A percentile compares a stretch with the other conserved stretches of the same genome.
Conservation (phyloP, 2,888 invertebrate genomes). For the Trilocha varians region DNA sequence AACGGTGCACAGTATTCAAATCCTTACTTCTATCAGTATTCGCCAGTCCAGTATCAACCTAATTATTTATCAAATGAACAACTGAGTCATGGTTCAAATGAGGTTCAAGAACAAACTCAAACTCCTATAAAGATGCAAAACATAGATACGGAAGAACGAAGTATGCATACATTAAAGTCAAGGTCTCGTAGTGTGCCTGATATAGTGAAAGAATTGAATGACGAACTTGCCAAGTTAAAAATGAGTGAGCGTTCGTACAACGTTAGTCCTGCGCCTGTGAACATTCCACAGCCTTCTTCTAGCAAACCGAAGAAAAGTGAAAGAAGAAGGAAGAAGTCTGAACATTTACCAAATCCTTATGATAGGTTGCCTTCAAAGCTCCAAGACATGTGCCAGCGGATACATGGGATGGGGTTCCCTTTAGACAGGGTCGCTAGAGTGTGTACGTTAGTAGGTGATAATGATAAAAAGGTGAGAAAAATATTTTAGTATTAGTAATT, state of each 20-base stretch:
- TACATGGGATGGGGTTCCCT: slow-evolving; percentile 92
- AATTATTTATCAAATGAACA: slow-evolving; percentile 16
- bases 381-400: slow-evolving; percentile 79
- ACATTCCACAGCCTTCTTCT: slow-evolving; percentile 28
- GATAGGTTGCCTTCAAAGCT: slow-evolving; percentile 61
- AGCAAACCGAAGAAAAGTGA: slow-evolving; percentile 34
- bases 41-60: slow-evolving; percentile 37
- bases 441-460: slow-evolving; percentile 81
- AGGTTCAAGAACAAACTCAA: slow-evolving; percentile 15
- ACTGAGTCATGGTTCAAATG: no score
- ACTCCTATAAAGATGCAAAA: slow-evolving; percentile 22
- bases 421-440: slow-evolving; percentile 85
- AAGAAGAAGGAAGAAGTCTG: slow-evolving; percentile 35
- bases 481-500: no score
- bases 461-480: slow-evolving; percentile 85
- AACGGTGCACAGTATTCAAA: slow-evolving; percentile 48
- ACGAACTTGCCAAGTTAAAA: slow-evolving; percentile 71
- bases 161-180: slow-evolving; percentile 43
- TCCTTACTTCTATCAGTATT: slow-evolving; percentile 53
- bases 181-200: slow-evolving; percentile 80
- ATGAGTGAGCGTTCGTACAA: slow-evolving; percentile 66
- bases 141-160: slow-evolving; percentile 18
- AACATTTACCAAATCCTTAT: slow-evolving; percentile 51
- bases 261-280: slow-evolving; percentile 61
- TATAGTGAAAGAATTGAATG: slow-evolving; percentile 82